phyloP scores from a whole-genome alignment of 1,140 invertebrate species.

The Radopholus similis region DNA sequence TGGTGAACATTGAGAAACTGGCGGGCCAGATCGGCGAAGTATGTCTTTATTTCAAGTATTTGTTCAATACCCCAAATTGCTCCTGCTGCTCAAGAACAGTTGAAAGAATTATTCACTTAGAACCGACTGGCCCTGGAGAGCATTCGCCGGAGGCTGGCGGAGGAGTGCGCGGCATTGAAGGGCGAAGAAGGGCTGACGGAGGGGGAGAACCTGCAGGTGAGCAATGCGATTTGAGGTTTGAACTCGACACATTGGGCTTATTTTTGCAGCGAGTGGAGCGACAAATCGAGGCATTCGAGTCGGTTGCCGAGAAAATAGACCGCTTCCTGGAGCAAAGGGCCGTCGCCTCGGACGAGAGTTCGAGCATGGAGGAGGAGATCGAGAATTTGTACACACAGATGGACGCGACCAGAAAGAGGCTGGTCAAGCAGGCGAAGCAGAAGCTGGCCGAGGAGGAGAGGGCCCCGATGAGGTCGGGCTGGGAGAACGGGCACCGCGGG shows the following conservation, averaged over 20 bases:
- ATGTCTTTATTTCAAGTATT: no score
- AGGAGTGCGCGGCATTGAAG: not conserved
- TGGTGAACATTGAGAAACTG: constrained; percentile 38
- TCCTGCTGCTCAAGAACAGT: no score
- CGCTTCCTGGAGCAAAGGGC: constrained; percentile 1
- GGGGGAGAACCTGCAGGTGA: constrained; percentile 1
- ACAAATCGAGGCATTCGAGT: constrained; percentile 27
- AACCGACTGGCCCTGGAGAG: constrained; percentile 7
- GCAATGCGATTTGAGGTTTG: no score
- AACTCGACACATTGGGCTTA: no score
- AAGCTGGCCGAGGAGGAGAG: not conserved
- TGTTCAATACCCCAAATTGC: no score
- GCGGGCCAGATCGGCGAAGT: constrained; percentile 19
- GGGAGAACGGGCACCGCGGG: not conserved
- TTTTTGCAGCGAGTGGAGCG: constrained; percentile 32
- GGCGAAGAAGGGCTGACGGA: not conserved
- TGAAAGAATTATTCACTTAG: no score
- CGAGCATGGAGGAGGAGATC: constrained; percentile 16
- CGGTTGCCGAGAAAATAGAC: constrained; percentile 1
- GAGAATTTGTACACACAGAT: constrained; percentile 24
- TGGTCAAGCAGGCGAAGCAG: not conserved
- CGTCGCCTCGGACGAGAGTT: constrained; percentile 5
- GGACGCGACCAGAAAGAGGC: constrained; percentile 12
- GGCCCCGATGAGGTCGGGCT: no score
- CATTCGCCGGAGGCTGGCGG: not conserved